Percentiles rank a stretch among this genome's conserved stretches.
Conservation (phyloP, 2,113 vertebrate genomes). For the Hyaena hyaena region DNA sequence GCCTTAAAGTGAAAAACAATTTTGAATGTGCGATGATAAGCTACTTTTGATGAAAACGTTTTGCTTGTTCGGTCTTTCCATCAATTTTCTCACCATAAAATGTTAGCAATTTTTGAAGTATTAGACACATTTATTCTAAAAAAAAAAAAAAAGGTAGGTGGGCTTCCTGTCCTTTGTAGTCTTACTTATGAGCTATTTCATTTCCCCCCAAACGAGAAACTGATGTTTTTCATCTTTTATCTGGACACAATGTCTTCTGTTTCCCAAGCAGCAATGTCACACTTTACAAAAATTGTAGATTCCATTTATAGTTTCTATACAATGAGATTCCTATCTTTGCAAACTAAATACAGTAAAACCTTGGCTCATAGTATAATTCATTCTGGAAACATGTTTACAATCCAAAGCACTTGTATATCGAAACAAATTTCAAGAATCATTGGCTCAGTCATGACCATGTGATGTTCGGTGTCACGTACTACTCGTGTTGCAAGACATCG, state of each 20-base stretch:
- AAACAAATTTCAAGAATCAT: too few species aligned
- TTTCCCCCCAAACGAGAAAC: not conserved
- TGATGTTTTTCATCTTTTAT: not conserved
- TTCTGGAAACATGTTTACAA: too few species aligned
- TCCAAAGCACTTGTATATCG: too few species aligned
- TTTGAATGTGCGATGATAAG: constrained; percentile 34
- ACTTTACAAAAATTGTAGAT: not conserved
- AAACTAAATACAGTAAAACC: not conserved
- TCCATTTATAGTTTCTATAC: not conserved
- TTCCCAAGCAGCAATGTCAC: not conserved
- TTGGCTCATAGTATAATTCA: too few species aligned
- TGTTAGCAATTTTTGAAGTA: constrained; percentile 49
- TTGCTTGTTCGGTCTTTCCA: not conserved
- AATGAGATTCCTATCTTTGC: not conserved
- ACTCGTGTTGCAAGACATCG: too few species aligned
- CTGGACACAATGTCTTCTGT: not conserved
- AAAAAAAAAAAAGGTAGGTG: not conserved
- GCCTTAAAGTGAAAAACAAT: not conserved
- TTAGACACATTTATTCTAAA: constrained; percentile 11
- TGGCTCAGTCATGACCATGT: too few species aligned
- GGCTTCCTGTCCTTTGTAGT: not conserved
- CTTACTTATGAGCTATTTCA: not conserved
- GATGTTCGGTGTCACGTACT: too few species aligned
- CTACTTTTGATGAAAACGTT: constrained; percentile 17
- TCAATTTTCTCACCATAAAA: not conserved